Percentiles rank a stretch among this genome's conserved stretches.
Conservation (phyloP, 2,797 vertebrate species). For the Falco rusticolus region DNA sequence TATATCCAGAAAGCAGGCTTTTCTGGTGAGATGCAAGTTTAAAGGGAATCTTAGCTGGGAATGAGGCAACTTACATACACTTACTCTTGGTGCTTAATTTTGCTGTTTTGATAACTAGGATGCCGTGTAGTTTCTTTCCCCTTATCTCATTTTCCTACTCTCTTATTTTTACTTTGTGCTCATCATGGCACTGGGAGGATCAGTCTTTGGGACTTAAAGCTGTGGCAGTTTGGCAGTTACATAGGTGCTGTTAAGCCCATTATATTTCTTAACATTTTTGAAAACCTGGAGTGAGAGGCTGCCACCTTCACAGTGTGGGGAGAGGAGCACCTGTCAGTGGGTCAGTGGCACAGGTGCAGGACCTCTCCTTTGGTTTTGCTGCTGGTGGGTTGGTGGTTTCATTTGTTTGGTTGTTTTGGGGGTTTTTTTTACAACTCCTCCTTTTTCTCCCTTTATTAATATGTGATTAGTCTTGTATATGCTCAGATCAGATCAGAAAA, state of each 20-base stretch:
- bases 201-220: background rate
- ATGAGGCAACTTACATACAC: accelerated
- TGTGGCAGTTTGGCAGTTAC: background rate
- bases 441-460: background rate
- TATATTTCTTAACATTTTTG: background rate
- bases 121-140: background rate
- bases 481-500: no score
- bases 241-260: background rate
- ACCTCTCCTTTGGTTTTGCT: background rate
- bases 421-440: background rate
- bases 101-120: background rate
- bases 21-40: background rate
- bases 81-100: background rate
- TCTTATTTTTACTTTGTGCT: background rate
- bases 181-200: background rate
- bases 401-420: background rate
- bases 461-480: background rate
- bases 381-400: no score
- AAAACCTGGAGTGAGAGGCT: background rate
- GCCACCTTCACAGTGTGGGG: background rate
- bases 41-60: background rate
- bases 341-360: background rate
- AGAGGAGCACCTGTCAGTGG: background rate
- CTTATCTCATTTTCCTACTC: background rate
- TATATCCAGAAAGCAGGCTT: background rate